These are phyloP conservation scores for Anodontia alba DNA, from an alignment of 2,888 invertebrate species.

Conservation along the genomic window DNA sequence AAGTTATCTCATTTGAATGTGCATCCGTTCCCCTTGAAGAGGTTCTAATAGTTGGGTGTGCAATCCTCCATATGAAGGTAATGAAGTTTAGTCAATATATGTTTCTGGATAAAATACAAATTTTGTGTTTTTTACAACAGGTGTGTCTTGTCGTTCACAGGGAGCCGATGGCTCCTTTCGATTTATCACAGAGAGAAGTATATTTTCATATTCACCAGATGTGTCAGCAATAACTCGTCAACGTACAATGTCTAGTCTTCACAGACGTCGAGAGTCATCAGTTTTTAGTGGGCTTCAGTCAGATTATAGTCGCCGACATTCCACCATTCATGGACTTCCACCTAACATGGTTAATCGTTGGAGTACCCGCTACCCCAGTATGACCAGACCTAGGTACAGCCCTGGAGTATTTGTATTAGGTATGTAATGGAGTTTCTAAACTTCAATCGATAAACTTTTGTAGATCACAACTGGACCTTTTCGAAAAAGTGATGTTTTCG, in stretches of 20 bases:
- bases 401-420: slow-evolving; percentile 70
- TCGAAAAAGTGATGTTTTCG: neutral
- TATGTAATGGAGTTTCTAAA: slow-evolving; percentile 31
- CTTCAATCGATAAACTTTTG: too few relatives aligned
- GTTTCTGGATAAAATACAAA: too few relatives aligned
- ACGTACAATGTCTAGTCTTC: neutral
- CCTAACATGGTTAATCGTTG: slow-evolving; percentile 69
- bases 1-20: too few relatives aligned
- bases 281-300: slow-evolving; percentile 4
- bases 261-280: too few relatives aligned
- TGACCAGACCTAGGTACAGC: slow-evolving; percentile 73
- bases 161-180: slow-evolving; percentile 39
- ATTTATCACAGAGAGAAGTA: slow-evolving; percentile 69
- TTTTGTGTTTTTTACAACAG: slow-evolving; percentile 28
- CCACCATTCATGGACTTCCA: slow-evolving; percentile 32
- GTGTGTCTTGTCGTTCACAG: slow-evolving; percentile 56
- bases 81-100: too few relatives aligned
- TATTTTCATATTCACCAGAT: slow-evolving; percentile 69
- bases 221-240: slow-evolving; percentile 56
- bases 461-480: neutral
- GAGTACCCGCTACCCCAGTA: slow-evolving; percentile 71
- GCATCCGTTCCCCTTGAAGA: too few relatives aligned
- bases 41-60: too few relatives aligned
- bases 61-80: too few relatives aligned
- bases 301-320: slow-evolving; percentile 5